Base-by-base conservation (phyloP, 2,888 invertebrate genomes). In the Lasioglossum morio region DNA sequence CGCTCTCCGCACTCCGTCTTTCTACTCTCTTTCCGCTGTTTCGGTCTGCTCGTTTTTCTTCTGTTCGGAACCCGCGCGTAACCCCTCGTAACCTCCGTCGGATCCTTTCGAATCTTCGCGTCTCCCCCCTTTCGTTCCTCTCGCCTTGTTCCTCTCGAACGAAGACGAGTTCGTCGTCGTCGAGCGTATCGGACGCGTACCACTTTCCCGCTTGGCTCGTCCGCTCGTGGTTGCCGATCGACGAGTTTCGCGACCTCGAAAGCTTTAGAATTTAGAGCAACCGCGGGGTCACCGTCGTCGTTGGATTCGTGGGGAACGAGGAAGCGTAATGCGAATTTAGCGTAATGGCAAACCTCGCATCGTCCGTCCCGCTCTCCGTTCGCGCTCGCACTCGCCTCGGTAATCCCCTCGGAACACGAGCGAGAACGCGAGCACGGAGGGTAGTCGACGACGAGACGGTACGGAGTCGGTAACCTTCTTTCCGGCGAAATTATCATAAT, bases 401-500 rank as follows among this genome's bases (percentile, higher is more conserved):
- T n/a, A 27, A 30, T 79, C 72, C 76, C 53, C 74, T 76, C 73
- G 78, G 72, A 75, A 75, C 43, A 48, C 83, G 84, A 72, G 66
- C 79, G 43, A 73, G 74, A 72, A 70, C 43, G 70, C 82, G 84
- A 72, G 70, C 81, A n/a, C 57, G 48, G 37, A 70, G 72, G 87
- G 76, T 76, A 82, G 85, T 88, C 82, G 87, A 74, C 75, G 81
- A 74, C 81, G 89, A 84, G 75, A 79, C 79, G 79, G 63, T 63
- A 57, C 63, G 63, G 63, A 92, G 92, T 89, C 92, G 93, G 93
- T 93, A 94, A 93, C 92, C 93, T 92, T 93, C 93, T 93, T 94
- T 94, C 94, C 94, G 92, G 91, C 93, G 91, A 93, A 94, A 94
- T 94, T 94, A 94, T 94, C 94, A 94, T 94, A 94, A 94, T 94